These are phyloP conservation scores for Aspiorhynchus laticeps DNA, from an alignment of 2,113 vertebrate species.

Conservation along the genomic window DNA sequence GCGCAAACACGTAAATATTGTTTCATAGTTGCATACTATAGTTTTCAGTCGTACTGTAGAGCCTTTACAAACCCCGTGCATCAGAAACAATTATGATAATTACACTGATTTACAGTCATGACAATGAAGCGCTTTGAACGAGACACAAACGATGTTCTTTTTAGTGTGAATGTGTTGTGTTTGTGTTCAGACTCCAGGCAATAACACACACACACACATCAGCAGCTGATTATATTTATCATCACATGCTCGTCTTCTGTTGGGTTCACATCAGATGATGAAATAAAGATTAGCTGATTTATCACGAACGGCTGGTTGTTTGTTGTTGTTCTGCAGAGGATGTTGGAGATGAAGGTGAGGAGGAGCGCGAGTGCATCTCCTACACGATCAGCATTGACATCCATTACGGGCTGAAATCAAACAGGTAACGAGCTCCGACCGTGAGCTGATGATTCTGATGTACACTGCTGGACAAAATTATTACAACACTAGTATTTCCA, in stretches of 20 bases:
- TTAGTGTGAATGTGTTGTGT: background rate
- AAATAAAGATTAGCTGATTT: background rate
- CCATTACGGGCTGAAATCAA: slow-evolving; percentile 96
- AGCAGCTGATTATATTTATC: background rate
- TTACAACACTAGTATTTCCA: too few relatives aligned
- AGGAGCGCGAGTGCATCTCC: slow-evolving; percentile 94
- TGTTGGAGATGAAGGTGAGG: slow-evolving; percentile 97
- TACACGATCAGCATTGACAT: slow-evolving; percentile 95
- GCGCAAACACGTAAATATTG: too few relatives aligned
- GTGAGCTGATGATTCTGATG: background rate
- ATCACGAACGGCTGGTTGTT: background rate
- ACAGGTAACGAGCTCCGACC: slow-evolving; percentile 79
- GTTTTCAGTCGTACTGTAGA: too few relatives aligned
- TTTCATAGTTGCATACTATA: too few relatives aligned
- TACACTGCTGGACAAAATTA: too few relatives aligned
- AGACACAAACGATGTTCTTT: background rate
- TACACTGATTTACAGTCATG: background rate
- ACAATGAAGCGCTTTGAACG: background rate
- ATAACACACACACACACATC: background rate
- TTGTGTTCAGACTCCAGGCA: background rate
- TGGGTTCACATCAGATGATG: background rate
- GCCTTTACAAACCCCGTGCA: too few relatives aligned
- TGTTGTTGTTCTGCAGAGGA: slow-evolving; percentile 81
- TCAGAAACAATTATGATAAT: background rate
- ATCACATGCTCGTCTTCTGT: background rate